Evolutionary conservation across 2,888 invertebrate genomes (phyloP).

Genomic region (Apamea anceps): DNA sequence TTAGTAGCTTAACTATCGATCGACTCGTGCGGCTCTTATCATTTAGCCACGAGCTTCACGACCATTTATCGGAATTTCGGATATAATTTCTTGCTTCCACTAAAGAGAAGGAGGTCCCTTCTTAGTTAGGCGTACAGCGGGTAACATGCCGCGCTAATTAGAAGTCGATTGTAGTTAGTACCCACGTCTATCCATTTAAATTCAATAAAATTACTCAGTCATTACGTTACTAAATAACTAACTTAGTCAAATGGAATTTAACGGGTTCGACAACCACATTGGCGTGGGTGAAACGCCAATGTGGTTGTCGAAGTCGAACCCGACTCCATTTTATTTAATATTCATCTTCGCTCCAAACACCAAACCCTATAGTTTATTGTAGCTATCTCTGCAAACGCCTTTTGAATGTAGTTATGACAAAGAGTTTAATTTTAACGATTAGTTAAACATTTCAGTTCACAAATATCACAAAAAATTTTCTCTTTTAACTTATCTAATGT

Average conservation of each 20-base stretch:
- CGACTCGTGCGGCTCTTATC: not conserved
- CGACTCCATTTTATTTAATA: not conserved
- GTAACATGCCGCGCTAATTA: not conserved
- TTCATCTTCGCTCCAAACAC: not conserved
- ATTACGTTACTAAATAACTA: not conserved
- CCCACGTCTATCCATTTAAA: not conserved
- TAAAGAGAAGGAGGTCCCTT: not conserved
- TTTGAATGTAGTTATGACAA: slow-evolving; percentile 23
- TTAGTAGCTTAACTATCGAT: not conserved
- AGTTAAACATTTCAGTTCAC: not conserved
- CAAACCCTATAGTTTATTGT: not conserved
- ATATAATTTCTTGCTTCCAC: not conserved
- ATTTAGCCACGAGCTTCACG: no score
- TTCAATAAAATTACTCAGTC: not conserved
- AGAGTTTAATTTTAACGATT: not conserved
- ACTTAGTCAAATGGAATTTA: not conserved
- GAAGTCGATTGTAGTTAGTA: not conserved
- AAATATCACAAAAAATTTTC: not conserved
- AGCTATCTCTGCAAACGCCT: slow-evolving; percentile 28
- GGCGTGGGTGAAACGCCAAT: not conserved
- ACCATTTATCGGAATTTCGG: slow-evolving; percentile 3
- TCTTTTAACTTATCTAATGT: not conserved
- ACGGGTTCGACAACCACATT: no score
- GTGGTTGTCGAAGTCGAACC: not conserved
- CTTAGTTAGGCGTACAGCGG: not conserved